These are phyloP conservation scores for Trissonchulus latispiculum DNA, from an alignment of 2,888 invertebrate species.

Conservation along the genomic window DNA sequence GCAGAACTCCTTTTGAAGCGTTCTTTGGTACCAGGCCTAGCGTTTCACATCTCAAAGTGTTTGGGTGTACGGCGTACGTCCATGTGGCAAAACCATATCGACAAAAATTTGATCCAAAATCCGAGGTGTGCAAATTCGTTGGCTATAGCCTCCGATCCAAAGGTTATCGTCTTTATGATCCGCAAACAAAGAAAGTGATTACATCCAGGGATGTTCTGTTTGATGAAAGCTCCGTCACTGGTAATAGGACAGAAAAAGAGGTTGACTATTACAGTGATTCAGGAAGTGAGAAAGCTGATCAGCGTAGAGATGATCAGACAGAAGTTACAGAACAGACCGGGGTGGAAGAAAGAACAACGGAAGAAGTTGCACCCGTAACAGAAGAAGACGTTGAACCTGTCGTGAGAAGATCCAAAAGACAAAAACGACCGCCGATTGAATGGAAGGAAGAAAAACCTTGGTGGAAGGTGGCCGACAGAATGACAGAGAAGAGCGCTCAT, in stretches of 20 bases:
- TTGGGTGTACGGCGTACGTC: neutral
- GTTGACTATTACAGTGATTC: neutral
- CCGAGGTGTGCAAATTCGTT: neutral
- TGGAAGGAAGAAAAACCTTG: no score
- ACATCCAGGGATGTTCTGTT: neutral
- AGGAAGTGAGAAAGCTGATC: neutral
- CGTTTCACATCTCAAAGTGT: neutral
- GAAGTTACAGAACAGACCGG: neutral
- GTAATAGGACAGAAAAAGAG: neutral
- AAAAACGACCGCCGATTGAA: no score
- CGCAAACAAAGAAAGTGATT: neutral
- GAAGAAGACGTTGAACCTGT: no score
- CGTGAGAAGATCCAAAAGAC: no score
- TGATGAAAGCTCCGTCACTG: neutral
- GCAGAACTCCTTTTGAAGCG: neutral
- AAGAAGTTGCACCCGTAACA: neutral
- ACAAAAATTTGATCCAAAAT: neutral
- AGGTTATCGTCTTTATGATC: neutral
- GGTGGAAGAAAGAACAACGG: neutral
- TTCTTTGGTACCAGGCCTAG: neutral
- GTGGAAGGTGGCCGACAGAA: no score
- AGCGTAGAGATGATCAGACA: slow-evolving; percentile 24
- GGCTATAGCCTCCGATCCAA: neutral
- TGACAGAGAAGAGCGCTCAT: no score
- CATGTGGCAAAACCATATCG: neutral